A percentile compares a stretch with the other conserved stretches of the same genome.
phyloP scores from a whole-genome alignment of 2,797 vertebrate species.

The Periophthalmus magnuspinnatus region DNA sequence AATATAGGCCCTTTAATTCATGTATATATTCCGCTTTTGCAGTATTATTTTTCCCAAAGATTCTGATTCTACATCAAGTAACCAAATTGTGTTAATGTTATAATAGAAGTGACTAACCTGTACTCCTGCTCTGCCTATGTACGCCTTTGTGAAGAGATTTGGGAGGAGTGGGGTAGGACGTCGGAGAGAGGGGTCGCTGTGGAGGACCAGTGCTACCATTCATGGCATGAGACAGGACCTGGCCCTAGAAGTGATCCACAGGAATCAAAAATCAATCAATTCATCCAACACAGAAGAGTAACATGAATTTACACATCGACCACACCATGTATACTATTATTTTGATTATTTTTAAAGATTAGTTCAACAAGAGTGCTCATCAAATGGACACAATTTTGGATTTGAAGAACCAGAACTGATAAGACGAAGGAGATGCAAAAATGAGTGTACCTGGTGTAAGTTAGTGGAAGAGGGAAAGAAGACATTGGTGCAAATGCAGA shows the following conservation, averaged over 20 bases:
- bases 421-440: constrained; percentile 19
- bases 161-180: constrained; percentile 85
- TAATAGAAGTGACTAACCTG: constrained; percentile 80
- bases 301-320: neutral
- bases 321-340: constrained; percentile 3
- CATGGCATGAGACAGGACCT: constrained; percentile 83
- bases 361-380: constrained; percentile 19
- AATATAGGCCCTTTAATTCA: too few relatives aligned
- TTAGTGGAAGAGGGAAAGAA: constrained; percentile 45
- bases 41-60: too few relatives aligned
- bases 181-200: constrained; percentile 90
- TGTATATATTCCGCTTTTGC: too few relatives aligned
- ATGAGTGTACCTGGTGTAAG: constrained; percentile 27
- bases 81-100: neutral
- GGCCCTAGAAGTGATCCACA: constrained; percentile 77
- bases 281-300: neutral
- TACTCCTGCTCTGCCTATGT: constrained; percentile 83
- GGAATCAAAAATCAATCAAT: constrained; percentile 23
- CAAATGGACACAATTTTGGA: constrained; percentile 11
- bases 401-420: constrained; percentile 19
- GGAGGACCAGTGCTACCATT: constrained; percentile 87
- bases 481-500: constrained; percentile 31
- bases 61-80: neutral
- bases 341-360: constrained; percentile 15
- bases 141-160: constrained; percentile 83